Base-by-base conservation (phyloP, 2,888 invertebrate genomes). In the Epinotia brunnichana region DNA sequence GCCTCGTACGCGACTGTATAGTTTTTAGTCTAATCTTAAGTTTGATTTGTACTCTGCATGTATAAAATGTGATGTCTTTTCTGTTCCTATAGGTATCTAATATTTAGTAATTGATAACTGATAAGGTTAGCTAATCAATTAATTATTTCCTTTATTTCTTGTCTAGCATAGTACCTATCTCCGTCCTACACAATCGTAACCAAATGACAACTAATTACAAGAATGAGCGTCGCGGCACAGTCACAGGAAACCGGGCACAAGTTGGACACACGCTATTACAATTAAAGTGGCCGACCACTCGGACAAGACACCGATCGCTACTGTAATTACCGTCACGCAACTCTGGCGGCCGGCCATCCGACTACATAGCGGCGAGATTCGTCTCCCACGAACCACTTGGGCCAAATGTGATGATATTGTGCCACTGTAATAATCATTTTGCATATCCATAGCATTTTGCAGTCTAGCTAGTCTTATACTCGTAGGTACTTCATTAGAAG, bases 301-400 rank as follows among this genome's bases (percentile, higher is more conserved):
- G 19, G 62, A 78, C 85, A 85, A 88, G 89, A 87, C 88, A 87
- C 86, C 82, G 86, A 88, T 86, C 84, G 82, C 83, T 77, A 79
- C 83, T 80, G 82, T 86, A 86, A 90, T 90, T 90, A 89, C 77
- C 82, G 84, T 85, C 90, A 90, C 90, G 90, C 90, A 87, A 85
- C 68, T 59, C 19, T 41, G 48, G 44, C 67, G 41, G 68, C 48
- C 2, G 61, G 29, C 72, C 62, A 24, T 29, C 61, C 72, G 21
- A 48, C 71, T 78, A 78, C 75, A 62, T 70, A 73, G 78, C 79
- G 79, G 74, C 75, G 76, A 77, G 79, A 81, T 80, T 73, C 74
- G 67, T 61, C 70, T 77, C 76, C 77, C 77, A 77, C 78, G 77
- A 68, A 75, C 70, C 69, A 60, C 48, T 56, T 68, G 71, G 69